Percentiles rank a stretch among this genome's conserved stretches.
Conservation (phyloP, 2,113 vertebrate genomes). For the Illadopsis cleaveri region DNA sequence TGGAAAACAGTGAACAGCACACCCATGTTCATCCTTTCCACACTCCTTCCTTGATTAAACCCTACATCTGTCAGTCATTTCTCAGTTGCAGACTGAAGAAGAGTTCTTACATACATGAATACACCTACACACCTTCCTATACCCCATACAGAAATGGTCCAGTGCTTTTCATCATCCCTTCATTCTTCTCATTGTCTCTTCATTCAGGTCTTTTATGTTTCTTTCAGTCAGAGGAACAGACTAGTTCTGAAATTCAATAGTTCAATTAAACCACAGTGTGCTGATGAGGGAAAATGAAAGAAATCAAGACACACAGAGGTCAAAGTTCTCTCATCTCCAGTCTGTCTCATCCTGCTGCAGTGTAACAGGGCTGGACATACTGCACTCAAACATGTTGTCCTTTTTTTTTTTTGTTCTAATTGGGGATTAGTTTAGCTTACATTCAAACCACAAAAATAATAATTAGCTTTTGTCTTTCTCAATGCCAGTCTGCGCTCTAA, state of each 20-base stretch:
- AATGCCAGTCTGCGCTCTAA: neutral
- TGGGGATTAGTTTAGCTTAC: neutral
- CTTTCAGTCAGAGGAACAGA: neutral
- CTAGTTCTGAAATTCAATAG: neutral
- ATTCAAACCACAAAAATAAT: neutral
- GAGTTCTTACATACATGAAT: neutral
- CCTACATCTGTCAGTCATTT: neutral
- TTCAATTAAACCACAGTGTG: neutral
- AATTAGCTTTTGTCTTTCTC: neutral
- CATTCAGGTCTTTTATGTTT: neutral
- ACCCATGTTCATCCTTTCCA: neutral
- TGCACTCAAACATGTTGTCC: neutral
- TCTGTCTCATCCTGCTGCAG: neutral
- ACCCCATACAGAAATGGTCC: fast-evolving
- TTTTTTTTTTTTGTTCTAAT: neutral
- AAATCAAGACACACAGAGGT: neutral
- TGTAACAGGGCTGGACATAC: neutral
- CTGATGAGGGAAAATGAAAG: neutral
- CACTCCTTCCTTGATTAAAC: neutral
- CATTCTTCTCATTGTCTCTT: neutral
- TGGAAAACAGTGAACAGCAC: neutral
- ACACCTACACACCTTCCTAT: neutral
- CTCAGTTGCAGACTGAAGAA: neutral
- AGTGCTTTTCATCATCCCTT: neutral
- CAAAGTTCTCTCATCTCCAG: neutral